These are phyloP conservation scores for Sebastes vulpes DNA, from an alignment of 2,797 vertebrate species.

Conservation along the genomic window DNA sequence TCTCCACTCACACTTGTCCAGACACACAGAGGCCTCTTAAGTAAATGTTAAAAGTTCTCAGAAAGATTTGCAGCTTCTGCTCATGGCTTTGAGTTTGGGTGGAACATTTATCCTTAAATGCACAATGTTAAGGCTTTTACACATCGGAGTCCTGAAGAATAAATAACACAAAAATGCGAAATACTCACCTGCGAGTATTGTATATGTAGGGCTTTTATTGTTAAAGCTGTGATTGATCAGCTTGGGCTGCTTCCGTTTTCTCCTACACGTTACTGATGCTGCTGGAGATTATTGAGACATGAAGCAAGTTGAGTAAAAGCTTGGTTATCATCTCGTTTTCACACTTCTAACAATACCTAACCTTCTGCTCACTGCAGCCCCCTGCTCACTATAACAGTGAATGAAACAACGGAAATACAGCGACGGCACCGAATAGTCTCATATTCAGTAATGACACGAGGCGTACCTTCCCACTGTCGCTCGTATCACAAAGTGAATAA, in stretches of 20 bases:
- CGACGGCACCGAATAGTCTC: too few species aligned
- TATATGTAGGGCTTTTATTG: too few species aligned
- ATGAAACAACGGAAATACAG: background rate
- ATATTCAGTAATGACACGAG: too few species aligned
- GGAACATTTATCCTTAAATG: background rate
- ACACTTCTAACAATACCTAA: background rate
- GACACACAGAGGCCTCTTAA: conserved; percentile 55
- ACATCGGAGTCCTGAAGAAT: too few species aligned
- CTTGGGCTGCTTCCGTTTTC: background rate
- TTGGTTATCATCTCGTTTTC: background rate
- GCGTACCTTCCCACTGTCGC: too few species aligned
- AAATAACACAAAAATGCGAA: too few species aligned
- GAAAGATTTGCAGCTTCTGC: conserved; percentile 26
- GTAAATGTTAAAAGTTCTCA: conserved; percentile 58
- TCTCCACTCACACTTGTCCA: conserved; percentile 67
- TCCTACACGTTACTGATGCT: background rate
- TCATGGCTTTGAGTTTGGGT: conserved; percentile 10
- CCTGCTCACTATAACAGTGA: background rate
- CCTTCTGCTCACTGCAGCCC: background rate
- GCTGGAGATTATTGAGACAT: background rate
- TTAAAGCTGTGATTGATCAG: background rate
- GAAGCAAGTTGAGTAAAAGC: background rate
- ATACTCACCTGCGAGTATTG: too few species aligned
- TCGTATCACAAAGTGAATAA: background rate
- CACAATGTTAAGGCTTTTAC: background rate